Evolutionary conservation across 1,140 invertebrate species (phyloP).

Genomic region (Rhyzopertha dominica): DNA sequence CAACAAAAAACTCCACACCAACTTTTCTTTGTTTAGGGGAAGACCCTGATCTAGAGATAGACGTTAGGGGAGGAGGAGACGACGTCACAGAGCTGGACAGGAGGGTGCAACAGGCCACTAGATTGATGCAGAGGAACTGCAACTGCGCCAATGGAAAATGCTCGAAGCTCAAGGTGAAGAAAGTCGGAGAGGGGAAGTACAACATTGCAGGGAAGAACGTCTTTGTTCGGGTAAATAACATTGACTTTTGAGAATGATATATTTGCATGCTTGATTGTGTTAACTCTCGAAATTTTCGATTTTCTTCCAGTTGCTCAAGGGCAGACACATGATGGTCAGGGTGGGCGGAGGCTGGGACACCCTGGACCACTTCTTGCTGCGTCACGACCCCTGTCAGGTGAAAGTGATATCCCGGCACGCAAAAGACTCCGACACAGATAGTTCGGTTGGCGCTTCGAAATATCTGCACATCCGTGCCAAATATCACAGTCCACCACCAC

Average conservation of each 20-base stretch:
- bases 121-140: slow-evolving; percentile 63
- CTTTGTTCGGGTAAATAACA: slow-evolving; percentile 60
- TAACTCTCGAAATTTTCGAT: not conserved
- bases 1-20: too few relatives aligned
- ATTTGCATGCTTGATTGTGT: slow-evolving; percentile 1
- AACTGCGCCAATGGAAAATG: slow-evolving; percentile 65
- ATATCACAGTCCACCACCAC: slow-evolving; percentile 61
- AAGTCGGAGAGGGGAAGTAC: slow-evolving; percentile 76
- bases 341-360: slow-evolving; percentile 93
- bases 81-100: slow-evolving; percentile 59
- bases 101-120: slow-evolving; percentile 65
- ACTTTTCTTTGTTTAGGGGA: too few relatives aligned
- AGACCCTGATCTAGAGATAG: slow-evolving; percentile 51
- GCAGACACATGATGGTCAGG: slow-evolving; percentile 87
- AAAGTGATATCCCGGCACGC: slow-evolving; percentile 55
- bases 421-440: slow-evolving; percentile 44
- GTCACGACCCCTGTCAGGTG: slow-evolving; percentile 85
- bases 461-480: slow-evolving; percentile 69
- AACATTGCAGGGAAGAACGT: slow-evolving; percentile 76
- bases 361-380: slow-evolving; percentile 82
- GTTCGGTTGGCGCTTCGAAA: slow-evolving; percentile 48
- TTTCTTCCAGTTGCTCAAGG: slow-evolving; percentile 69
- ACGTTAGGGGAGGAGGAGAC: slow-evolving; percentile 42
- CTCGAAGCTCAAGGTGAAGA: slow-evolving; percentile 67
- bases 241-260: not conserved